Conservation (phyloP, 2,113 vertebrate genomes). For the Ailuropoda melanoleuca region DNA sequence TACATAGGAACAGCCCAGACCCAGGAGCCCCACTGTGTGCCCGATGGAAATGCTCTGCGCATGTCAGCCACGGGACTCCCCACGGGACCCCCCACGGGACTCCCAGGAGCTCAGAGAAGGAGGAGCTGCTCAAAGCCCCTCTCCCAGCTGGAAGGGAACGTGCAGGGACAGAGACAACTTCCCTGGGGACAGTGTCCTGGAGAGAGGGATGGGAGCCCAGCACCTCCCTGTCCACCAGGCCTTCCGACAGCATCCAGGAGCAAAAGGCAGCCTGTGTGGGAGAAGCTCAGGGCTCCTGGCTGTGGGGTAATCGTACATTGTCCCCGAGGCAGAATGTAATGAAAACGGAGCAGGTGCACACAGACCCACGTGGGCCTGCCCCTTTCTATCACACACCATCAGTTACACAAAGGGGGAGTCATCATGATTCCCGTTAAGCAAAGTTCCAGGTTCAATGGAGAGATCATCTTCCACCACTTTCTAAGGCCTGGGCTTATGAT, state of each 20-base stretch:
- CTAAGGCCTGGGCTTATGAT: background rate
- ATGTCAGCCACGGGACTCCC: background rate
- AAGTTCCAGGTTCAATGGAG: background rate
- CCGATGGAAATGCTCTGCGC: fast-evolving
- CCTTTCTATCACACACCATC: fast-evolving
- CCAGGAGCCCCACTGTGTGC: background rate
- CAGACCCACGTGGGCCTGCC: fast-evolving
- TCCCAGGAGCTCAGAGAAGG: background rate
- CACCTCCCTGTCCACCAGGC: background rate
- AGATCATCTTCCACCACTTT: background rate
- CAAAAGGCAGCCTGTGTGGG: background rate
- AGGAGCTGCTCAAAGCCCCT: background rate
- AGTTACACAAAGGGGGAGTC: background rate
- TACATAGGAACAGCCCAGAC: background rate
- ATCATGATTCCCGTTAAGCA: background rate
- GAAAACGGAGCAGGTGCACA: background rate
- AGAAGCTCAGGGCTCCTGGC: background rate
- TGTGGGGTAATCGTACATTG: too few relatives aligned
- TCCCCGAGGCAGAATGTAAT: background rate
- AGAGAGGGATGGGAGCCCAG: background rate
- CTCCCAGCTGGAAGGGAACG: background rate
- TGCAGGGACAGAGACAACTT: fast-evolving
- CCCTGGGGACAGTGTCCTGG: background rate
- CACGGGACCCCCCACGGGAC: too few relatives aligned
- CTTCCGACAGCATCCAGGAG: fast-evolving